These are phyloP conservation scores for Machaerirhynchus nigripectus DNA, from an alignment of 2,113 vertebrate genomes.

Conservation along the genomic window DNA sequence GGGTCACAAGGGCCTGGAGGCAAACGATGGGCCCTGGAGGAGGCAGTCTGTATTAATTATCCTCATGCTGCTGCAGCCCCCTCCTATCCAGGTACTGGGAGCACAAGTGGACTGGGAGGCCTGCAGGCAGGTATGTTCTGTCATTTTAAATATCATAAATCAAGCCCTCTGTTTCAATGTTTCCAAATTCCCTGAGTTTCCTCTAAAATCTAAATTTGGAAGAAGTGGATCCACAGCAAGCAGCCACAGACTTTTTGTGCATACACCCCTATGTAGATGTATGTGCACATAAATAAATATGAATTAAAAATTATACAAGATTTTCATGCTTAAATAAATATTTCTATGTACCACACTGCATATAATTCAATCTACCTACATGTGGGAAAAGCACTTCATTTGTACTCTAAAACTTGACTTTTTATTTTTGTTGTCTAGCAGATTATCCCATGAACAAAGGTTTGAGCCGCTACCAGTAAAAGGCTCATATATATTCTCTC, in stretches of 20 bases:
- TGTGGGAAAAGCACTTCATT: not conserved
- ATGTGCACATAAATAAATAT: not conserved
- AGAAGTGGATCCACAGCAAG: not conserved
- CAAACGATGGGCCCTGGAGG: not conserved
- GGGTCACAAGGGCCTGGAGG: slow-evolving; percentile 39
- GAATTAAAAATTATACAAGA: not conserved
- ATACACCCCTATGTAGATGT: not conserved
- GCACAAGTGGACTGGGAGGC: not conserved
- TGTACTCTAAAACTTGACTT: not conserved
- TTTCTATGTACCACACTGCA: not conserved
- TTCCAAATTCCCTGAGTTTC: not conserved
- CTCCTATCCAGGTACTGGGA: slow-evolving; percentile 9
- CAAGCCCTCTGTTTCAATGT: not conserved
- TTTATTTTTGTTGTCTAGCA: not conserved
- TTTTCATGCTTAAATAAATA: not conserved
- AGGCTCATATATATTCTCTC: not conserved
- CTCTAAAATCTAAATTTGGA: slow-evolving; percentile 1
- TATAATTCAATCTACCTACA: not conserved
- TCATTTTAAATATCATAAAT: slow-evolving; percentile 49
- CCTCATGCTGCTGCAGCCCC: slow-evolving; percentile 10
- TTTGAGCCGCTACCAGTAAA: not conserved
- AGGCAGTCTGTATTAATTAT: slow-evolving; percentile 44
- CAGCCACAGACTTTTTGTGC: not conserved
- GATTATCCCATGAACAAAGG: not conserved
- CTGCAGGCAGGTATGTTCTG: slow-evolving; percentile 51